Evolutionary conservation across 2,888 invertebrate genomes (phyloP).

Genomic region (Agonopterix alstromeriana): DNA sequence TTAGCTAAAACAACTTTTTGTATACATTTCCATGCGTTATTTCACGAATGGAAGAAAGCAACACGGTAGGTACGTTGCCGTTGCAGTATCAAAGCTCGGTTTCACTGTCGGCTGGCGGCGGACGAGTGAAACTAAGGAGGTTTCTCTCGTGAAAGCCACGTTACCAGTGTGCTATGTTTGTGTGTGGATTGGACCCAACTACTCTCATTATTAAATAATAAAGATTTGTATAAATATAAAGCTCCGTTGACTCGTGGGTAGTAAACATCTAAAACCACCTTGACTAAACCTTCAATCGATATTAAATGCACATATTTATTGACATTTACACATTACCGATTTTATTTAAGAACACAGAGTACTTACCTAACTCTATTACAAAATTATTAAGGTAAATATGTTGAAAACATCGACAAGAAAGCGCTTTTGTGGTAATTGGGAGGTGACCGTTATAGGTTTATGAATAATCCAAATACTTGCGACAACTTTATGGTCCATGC

Average conservation of each 20-base stretch:
- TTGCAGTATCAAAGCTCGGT: conserved; percentile 31
- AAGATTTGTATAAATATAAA: conserved; percentile 6
- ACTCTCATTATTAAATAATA: conserved; percentile 1
- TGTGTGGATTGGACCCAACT: neutral
- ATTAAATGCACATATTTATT: too few species aligned
- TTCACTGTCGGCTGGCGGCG: conserved; percentile 35
- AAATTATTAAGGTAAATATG: too few species aligned
- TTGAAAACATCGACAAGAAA: too few species aligned
- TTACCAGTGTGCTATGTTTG: conserved; percentile 34
- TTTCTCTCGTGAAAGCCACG: conserved; percentile 65
- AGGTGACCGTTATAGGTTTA: conserved; percentile 7
- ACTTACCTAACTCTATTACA: too few species aligned
- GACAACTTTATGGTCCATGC: conserved; percentile 9
- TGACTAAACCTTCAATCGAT: neutral
- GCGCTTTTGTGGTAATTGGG: too few species aligned
- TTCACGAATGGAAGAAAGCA: conserved; percentile 1
- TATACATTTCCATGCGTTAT: neutral
- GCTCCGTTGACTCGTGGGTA: conserved; percentile 1
- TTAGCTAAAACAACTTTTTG: neutral
- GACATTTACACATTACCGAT: too few species aligned
- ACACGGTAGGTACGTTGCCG: neutral
- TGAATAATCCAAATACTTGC: conserved; percentile 12
- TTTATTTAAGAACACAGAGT: too few species aligned
- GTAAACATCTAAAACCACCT: neutral
- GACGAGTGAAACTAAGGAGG: conserved; percentile 56